Base-by-base conservation (phyloP, 64 coral and sea anemone genomes). In the Dendronephthya gigantea region DNA sequence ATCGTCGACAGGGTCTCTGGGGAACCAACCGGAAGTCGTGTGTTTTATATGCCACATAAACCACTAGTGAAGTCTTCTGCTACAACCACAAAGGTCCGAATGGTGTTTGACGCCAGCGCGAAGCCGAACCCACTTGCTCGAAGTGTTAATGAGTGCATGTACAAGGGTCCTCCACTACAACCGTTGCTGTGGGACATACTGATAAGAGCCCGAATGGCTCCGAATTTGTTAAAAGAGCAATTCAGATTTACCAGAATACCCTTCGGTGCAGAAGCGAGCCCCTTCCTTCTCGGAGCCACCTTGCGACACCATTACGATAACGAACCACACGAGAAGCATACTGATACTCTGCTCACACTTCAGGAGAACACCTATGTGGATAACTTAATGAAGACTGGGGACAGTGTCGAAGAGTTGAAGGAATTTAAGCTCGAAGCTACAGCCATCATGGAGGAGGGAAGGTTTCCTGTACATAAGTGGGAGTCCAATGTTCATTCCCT, bases 181-280 rank as follows among this genome's bases (percentile, higher is more conserved):
- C 50, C 50, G 10, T 55, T 55, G 17, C 10, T 84, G 19, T 84
- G 50, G 45, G 84, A 87, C 62, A 87, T 87, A n/a, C 39, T 87
- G 65, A 66, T 87, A 41, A 87, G 85, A 33, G 85, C 85, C 40
- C 66, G 85, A 58, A 68, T 87, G 55, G 66, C 40, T 19, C 17
- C 62, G 49, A 56, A 68, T 70, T 40, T 85, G 84, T 35, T 85
- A 66, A n/a, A 87, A 38, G 66, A 87, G 75, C 84, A 87, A 49
- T 70, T 87, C 43, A 87, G 85, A 86, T 86, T 86, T 68, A 70
- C 85, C 22, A 86, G 85, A 70, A 59, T 86, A 25, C 50, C 58
- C 15, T 86, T 86, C 43, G 85, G 84, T 56, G 84, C 84, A 35
- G 84, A 85, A 35, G 30, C 84, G 14, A 85, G 84, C 66, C 85